These are phyloP conservation scores for Gymnogyps californianus DNA, from an alignment of 2,113 vertebrate species.

Conservation along the genomic window DNA sequence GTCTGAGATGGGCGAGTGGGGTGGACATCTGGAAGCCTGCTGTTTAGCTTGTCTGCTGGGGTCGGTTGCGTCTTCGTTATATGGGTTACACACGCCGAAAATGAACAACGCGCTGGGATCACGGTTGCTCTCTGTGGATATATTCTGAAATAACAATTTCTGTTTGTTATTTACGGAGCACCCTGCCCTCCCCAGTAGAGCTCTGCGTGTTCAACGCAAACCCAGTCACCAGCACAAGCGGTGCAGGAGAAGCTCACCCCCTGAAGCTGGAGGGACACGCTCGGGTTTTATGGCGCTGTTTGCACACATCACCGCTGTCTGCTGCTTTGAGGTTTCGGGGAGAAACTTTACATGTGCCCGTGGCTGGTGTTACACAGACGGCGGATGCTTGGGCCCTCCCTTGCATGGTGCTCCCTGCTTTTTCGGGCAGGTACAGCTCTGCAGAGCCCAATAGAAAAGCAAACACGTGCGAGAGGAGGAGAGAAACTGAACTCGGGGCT, in stretches of 20 bases:
- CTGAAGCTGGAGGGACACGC: background rate
- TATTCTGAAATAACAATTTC: background rate
- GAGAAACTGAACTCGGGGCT: background rate
- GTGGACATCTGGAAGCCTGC: slow-evolving; percentile 64
- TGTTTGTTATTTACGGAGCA: background rate
- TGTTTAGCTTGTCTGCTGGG: slow-evolving; percentile 23
- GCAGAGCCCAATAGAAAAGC: background rate
- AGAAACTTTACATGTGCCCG: rapidly evolving
- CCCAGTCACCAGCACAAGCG: too few relatives aligned
- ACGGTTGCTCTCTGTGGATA: background rate
- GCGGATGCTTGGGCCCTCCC: background rate
- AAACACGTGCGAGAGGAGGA: rapidly evolving
- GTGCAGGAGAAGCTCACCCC: background rate
- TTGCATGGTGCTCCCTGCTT: rapidly evolving
- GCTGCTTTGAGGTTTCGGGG: background rate
- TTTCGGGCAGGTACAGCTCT: background rate
- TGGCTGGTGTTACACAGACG: rapidly evolving
- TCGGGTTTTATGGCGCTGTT: background rate
- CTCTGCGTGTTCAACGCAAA: background rate
- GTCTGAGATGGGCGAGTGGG: slow-evolving; percentile 39
- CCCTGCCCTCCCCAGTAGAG: background rate
- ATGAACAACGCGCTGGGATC: background rate
- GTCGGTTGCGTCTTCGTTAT: background rate
- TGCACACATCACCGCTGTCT: background rate
- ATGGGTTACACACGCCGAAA: background rate